Evolutionary conservation across 2,113 vertebrate species (phyloP).

Genomic region (Coryphaenoides rupestris): DNA sequence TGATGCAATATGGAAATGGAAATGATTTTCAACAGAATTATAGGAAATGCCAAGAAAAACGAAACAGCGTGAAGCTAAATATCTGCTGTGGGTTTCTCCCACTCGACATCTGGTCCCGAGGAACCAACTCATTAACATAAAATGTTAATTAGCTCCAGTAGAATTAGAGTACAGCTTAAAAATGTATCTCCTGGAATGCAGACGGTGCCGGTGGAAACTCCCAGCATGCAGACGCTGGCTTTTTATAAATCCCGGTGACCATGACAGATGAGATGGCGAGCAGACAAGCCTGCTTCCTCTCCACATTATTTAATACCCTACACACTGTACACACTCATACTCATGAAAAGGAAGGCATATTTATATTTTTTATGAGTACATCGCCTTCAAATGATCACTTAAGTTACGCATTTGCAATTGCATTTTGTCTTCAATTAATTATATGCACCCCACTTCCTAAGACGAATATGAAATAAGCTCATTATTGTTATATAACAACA

Average conservation of each 20-base stretch:
- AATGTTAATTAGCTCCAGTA: no score
- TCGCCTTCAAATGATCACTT: constrained; percentile 1
- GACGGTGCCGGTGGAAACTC: no score
- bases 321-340: not conserved
- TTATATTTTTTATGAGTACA: constrained; percentile 10
- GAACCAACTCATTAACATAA: no score
- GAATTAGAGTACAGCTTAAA: no score
- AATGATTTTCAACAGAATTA: no score
- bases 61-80: no score
- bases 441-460: constrained; percentile 40
- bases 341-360: not conserved
- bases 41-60: no score
- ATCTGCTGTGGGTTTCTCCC: no score
- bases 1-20: no score
- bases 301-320: constrained; percentile 27
- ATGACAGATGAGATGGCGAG: constrained; percentile 41
- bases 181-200: no score
- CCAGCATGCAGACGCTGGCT: not conserved
- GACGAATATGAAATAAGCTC: constrained; percentile 27
- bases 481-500: constrained; percentile 39
- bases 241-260: constrained; percentile 51
- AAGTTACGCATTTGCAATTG: constrained; percentile 10
- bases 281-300: constrained; percentile 24
- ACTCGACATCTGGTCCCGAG: no score
- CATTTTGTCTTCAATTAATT: constrained; percentile 15